These are phyloP conservation scores for Drosophila ohnishii DNA, from an alignment of 1,140 invertebrate species.

Conservation along the genomic window DNA sequence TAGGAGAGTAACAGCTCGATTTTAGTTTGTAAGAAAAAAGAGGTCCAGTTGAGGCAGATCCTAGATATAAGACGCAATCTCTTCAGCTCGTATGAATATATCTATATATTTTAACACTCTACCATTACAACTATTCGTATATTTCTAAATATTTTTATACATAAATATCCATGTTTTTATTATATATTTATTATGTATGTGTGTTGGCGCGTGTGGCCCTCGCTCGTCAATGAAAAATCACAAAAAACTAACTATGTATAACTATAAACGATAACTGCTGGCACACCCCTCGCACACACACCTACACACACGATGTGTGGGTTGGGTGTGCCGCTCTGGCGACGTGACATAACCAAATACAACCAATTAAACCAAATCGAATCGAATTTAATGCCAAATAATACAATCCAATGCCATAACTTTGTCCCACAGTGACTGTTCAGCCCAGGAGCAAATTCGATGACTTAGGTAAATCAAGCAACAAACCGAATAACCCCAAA, in stretches of 20 bases:
- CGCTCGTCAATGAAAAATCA: conserved; percentile 40
- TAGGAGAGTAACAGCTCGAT: conserved; percentile 34
- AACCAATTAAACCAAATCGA: conserved; percentile 51
- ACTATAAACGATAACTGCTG: conserved; percentile 40
- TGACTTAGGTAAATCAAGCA: conserved; percentile 87
- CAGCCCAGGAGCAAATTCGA: conserved; percentile 89
- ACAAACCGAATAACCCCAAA: conserved; percentile 41
- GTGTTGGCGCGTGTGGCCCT: conserved; percentile 63
- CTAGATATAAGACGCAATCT: conserved; percentile 48
- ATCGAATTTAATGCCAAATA: conserved; percentile 70
- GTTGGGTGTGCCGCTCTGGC: conserved; percentile 26
- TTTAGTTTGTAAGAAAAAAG: conserved; percentile 61
- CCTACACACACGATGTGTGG: conserved; percentile 3
- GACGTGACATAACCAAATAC: conserved; percentile 44
- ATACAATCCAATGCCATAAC: conserved; percentile 79
- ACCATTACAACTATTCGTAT: conserved; percentile 33
- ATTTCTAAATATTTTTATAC: conserved; percentile 51
- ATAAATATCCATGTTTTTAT: conserved; percentile 62
- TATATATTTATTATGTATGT: conserved; percentile 57
- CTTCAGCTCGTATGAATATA: conserved; percentile 31
- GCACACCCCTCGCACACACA: conserved; percentile 16
- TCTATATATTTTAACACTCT: conserved; percentile 33
- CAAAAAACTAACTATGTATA: conserved; percentile 52
- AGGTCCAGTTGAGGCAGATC: conserved; percentile 32
- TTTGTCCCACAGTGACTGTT: conserved; percentile 86